Evolutionary conservation across 1,140 invertebrate species (phyloP), one percentile per base, ranked within the genome.

Genomic region (Probaryconus sp.): DNA sequence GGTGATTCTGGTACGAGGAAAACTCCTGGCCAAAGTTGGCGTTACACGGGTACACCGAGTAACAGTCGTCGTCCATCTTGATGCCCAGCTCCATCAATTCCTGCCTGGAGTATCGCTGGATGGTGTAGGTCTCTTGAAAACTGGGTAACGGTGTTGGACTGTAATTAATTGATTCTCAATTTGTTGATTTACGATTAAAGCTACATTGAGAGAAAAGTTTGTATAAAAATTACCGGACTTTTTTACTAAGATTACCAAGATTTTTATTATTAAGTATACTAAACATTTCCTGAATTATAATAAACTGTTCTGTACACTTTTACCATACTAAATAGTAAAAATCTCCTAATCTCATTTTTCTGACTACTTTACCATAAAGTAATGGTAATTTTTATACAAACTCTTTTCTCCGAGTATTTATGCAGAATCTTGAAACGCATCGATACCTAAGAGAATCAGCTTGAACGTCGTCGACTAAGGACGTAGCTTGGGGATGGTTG

Each of bases 111-210:
- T 86, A 85, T 76, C 92, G 92, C 43, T 92, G 90, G 26, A 93
- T 90, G 21, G 93, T 94, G 83, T 95, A 95, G 17, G 93, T 95
- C 85, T 95, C 94, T 88, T 95, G 93, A 87, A 95, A 96, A 87
- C 93, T 95, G 40, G 94, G 94, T 60, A 95, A 85, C 21, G 93
- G 92, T 33, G 92, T 91, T 53, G 89, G 83, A 74, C 90, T 77
- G 88, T 63, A 64, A 30, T 83, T 81, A 65, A 45, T 6, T n/a
- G n/a, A 38, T 28, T 16, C 13, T 37, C 2, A 53, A 16, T 28
- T 43, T 10, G 6, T 24, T 24, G 13, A 31, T 31, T 31, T 5
- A 24, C 21, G 7, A 10, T 0, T 1, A 37, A 13, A 16, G 13
- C n/a, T n/a, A n/a, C n/a, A n/a, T n/a, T n/a, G n/a, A n/a, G n/a